Conservation (phyloP, 2,113 vertebrate genomes). For the Paedocypris sp. region DNA sequence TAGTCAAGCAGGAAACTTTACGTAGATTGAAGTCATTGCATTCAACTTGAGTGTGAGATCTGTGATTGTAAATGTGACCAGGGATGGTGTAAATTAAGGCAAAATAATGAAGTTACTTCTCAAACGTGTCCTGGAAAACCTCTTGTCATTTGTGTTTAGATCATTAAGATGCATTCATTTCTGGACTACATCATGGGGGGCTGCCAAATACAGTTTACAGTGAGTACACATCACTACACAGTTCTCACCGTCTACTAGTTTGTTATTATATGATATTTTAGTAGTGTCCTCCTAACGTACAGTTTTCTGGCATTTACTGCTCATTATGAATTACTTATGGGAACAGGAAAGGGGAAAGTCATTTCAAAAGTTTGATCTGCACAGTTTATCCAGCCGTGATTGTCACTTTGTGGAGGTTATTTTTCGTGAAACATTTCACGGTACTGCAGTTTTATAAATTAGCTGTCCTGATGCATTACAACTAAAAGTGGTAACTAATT, state of each 20-base stretch:
- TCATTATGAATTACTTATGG: not conserved
- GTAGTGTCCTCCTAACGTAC: too few relatives aligned
- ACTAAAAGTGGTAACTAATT: too few relatives aligned
- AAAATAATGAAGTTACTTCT: not conserved
- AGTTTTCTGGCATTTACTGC: too few relatives aligned
- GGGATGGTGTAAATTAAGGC: not conserved
- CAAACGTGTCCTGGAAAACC: not conserved
- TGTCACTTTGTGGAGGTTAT: not conserved
- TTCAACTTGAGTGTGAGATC: not conserved
- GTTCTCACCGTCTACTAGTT: not conserved
- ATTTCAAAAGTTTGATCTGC: not conserved
- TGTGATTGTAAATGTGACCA: conserved; percentile 10
- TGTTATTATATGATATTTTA: too few relatives aligned
- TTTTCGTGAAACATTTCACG: not conserved
- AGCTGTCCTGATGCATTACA: not conserved
- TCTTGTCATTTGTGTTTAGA: conserved; percentile 54
- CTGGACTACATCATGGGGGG: conserved; percentile 98
- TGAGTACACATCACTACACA: conserved; percentile 58
- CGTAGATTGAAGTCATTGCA: not conserved
- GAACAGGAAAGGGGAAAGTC: not conserved
- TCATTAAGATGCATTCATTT: conserved; percentile 99
- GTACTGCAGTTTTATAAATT: not conserved
- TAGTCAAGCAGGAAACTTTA: not conserved
- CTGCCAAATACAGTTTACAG: conserved; percentile 98
- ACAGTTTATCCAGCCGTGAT: not conserved